phyloP scores from a whole-genome alignment of 2,888 invertebrate species.

The Lasioglossum figueresi region DNA sequence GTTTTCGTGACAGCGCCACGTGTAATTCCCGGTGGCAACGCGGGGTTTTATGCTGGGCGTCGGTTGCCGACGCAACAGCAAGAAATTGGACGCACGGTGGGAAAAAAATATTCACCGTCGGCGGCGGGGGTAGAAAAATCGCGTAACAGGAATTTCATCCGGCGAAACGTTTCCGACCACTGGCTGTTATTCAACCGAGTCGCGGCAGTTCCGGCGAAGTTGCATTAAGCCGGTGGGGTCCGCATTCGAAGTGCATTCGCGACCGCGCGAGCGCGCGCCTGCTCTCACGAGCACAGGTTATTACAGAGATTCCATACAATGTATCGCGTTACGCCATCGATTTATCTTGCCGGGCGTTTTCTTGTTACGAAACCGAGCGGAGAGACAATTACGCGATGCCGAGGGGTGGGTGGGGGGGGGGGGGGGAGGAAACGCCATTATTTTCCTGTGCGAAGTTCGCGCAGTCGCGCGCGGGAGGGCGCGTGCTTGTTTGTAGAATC shows the following conservation, averaged over 20 bases:
- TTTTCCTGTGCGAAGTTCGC: background rate
- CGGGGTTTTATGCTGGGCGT: background rate
- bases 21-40: conserved; percentile 1
- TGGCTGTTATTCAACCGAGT: conserved; percentile 29
- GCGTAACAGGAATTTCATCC: conserved; percentile 40
- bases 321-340: conserved; percentile 18
- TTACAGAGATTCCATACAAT: conserved; percentile 21
- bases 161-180: conserved; percentile 1
- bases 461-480: background rate
- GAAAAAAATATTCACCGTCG: background rate
- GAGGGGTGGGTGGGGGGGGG: too few relatives aligned
- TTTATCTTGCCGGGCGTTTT: conserved; percentile 28
- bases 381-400: background rate
- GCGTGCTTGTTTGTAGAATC: background rate
- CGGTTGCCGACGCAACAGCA: background rate
- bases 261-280: background rate
- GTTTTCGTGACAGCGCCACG: background rate
- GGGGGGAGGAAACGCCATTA: background rate
- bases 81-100: background rate
- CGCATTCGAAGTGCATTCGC: background rate
- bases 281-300: background rate
- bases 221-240: conserved; percentile 9
- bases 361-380: background rate
- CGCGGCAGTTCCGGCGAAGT: conserved; percentile 19
- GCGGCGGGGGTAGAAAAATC: background rate